Conservation (phyloP, 2,888 invertebrate species). For the Nemotelus nigrinus region DNA sequence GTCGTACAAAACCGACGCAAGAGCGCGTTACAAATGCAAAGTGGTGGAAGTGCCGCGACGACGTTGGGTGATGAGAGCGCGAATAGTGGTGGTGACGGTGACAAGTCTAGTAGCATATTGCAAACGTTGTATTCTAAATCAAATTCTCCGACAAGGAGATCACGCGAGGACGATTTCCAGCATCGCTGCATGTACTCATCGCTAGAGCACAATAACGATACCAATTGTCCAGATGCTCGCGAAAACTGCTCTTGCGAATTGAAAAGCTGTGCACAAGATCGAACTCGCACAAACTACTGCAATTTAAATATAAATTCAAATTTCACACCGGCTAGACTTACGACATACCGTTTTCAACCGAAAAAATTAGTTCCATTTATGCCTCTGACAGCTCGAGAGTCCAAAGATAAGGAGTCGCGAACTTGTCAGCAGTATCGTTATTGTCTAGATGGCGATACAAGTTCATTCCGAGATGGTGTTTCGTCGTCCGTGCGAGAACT, state of each 20-base stretch:
- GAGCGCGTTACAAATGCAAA: slow-evolving; percentile 18
- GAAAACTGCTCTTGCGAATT: background rate
- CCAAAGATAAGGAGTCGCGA: no score
- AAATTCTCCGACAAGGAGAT: slow-evolving; percentile 18
- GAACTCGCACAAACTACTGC: background rate
- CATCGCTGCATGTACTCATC: background rate
- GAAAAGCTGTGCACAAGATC: no score
- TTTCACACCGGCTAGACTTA: no score
- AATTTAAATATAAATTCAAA: slow-evolving; percentile 1
- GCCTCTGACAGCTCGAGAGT: no score
- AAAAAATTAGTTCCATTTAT: no score
- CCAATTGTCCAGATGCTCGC: background rate
- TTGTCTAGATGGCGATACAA: no score
- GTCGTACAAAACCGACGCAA: slow-evolving; percentile 33
- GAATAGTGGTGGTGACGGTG: background rate
- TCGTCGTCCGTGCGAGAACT: no score
- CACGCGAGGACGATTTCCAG: background rate
- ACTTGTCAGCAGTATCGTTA: no score
- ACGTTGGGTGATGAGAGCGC: background rate
- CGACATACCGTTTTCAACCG: no score
- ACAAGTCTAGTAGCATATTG: slow-evolving; percentile 11
- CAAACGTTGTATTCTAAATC: background rate
- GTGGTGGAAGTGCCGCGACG: background rate
- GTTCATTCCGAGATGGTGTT: no score
- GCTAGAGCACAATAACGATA: slow-evolving; percentile 15